phyloP scores from a whole-genome alignment of 2,797 vertebrate species.

The Microctenopoma steveboyesi region DNA sequence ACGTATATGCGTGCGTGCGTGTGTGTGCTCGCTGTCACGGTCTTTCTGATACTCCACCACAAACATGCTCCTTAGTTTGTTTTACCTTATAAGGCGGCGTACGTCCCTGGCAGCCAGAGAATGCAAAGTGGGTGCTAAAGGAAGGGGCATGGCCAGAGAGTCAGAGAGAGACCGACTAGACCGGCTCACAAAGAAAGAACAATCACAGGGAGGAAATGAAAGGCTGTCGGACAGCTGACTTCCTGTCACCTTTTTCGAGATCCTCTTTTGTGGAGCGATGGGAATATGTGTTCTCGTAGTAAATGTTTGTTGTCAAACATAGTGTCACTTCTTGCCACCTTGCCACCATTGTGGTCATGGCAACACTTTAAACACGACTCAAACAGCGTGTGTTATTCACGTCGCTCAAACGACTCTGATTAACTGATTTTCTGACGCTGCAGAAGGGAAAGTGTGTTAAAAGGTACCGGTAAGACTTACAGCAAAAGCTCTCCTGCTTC shows the following conservation, averaged over 20 bases:
- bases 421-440: conserved; percentile 10
- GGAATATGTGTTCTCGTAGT: neutral
- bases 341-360: neutral
- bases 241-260: conserved; percentile 69
- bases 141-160: conserved; percentile 81
- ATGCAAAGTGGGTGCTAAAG: conserved; percentile 80
- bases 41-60: conserved; percentile 84
- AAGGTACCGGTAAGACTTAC: conserved; percentile 8
- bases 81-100: conserved; percentile 88
- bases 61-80: conserved; percentile 83
- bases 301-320: neutral
- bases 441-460: conserved; percentile 1
- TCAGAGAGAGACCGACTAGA: conserved; percentile 44
- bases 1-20: neutral
- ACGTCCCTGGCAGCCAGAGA: conserved; percentile 73
- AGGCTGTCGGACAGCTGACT: conserved; percentile 77
- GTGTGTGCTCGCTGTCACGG: conserved; percentile 23
- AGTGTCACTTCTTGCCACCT: neutral
- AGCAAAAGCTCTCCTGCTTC: conserved; percentile 17
- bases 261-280: conserved; percentile 38
- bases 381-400: neutral
- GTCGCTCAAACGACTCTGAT: neutral
- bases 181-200: conserved; percentile 62
- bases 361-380: neutral
- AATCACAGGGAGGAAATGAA: conserved; percentile 76